A percentile compares a stretch with the other conserved stretches of the same genome.
phyloP scores from a whole-genome alignment of 2,888 invertebrate genomes.

The Alloplasta piceator region DNA sequence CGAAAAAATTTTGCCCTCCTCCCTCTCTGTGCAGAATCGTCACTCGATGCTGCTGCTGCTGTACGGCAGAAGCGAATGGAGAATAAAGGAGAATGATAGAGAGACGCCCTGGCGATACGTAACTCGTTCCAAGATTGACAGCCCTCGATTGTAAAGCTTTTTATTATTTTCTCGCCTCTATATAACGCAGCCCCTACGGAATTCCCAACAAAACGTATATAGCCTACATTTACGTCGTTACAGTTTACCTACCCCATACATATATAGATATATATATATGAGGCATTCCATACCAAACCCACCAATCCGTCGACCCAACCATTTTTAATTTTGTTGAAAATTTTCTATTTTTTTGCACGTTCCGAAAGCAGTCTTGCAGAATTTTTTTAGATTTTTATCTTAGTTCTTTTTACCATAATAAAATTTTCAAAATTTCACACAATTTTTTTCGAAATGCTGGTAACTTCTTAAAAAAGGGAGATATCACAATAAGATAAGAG shows the following conservation, averaged over 20 bases:
- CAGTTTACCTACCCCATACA: constrained; percentile 3
- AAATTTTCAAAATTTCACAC: too few species aligned
- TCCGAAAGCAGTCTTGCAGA: too few species aligned
- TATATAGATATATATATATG: background rate
- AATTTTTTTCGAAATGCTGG: too few species aligned
- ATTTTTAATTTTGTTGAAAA: too few species aligned
- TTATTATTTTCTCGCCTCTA: constrained; percentile 44
- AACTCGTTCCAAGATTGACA: constrained; percentile 50
- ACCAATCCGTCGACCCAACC: too few species aligned
- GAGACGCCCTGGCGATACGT: constrained; percentile 9
- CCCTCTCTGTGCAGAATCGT: background rate
- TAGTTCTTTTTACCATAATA: too few species aligned
- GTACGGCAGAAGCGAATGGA: background rate
- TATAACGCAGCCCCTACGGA: background rate
- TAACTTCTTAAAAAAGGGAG: too few species aligned
- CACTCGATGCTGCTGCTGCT: background rate
- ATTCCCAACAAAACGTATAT: background rate
- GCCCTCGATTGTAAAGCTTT: constrained; percentile 51
- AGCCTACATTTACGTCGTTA: background rate
- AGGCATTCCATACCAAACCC: too few species aligned
- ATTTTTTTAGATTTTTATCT: too few species aligned
- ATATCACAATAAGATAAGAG: too few species aligned
- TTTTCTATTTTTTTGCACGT: too few species aligned
- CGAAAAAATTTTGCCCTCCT: background rate
- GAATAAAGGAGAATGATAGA: constrained; percentile 35